Evolutionary conservation across 2,888 invertebrate species (phyloP).

Genomic region (Microplitis deprimator): DNA sequence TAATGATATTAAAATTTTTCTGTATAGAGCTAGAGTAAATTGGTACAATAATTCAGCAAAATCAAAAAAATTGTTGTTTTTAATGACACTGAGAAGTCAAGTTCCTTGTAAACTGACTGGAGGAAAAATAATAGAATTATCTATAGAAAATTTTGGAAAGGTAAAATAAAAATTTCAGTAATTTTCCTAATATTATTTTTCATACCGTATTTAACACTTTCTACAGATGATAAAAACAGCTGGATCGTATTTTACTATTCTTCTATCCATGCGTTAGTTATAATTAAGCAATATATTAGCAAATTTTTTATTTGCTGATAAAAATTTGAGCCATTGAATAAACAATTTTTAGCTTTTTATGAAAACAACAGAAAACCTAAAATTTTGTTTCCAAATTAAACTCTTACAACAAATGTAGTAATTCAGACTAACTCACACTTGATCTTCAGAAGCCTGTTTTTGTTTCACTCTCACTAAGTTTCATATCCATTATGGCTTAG

Average conservation of each 20-base stretch:
- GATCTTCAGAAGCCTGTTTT: too few relatives aligned
- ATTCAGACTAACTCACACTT: too few relatives aligned
- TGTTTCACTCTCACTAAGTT: too few relatives aligned
- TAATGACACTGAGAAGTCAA: slow-evolving; percentile 27
- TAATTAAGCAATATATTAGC: too few relatives aligned
- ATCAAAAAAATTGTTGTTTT: slow-evolving; percentile 2
- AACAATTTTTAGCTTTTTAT: too few relatives aligned
- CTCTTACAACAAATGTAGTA: too few relatives aligned
- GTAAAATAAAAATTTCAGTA: slow-evolving; percentile 2
- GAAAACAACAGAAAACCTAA: too few relatives aligned
- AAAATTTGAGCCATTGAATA: too few relatives aligned
- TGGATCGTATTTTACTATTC: neutral
- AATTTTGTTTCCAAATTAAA: too few relatives aligned
- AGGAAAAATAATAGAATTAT: slow-evolving; percentile 24
- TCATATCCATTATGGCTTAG: too few relatives aligned
- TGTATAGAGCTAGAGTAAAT: neutral
- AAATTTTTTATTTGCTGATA: too few relatives aligned
- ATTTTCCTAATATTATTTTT: too few relatives aligned
- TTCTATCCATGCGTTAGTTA: neutral
- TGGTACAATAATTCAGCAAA: slow-evolving; percentile 20
- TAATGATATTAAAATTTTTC: neutral
- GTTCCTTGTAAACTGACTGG: slow-evolving; percentile 17
- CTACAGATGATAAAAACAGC: neutral
- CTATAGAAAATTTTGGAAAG: slow-evolving; percentile 20
- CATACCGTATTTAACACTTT: neutral